Conservation (phyloP, 2,888 invertebrate genomes). For the Drosophila aldrichi region DNA sequence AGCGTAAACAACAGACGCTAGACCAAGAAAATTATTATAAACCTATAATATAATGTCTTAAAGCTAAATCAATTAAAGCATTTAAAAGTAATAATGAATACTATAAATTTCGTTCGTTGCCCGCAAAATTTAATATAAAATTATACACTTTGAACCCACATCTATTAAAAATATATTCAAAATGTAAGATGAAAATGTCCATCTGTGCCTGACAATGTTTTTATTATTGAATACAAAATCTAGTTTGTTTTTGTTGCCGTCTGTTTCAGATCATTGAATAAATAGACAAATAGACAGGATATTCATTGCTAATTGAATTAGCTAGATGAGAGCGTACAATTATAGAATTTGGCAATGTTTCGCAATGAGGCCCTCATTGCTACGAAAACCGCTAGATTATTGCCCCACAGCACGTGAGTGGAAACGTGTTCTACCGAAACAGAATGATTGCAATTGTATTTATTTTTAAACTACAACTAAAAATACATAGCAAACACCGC, state of each 20-base stretch:
- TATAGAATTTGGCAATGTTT: constrained; percentile 50
- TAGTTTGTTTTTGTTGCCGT: background rate
- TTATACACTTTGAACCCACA: background rate
- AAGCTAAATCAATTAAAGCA: background rate
- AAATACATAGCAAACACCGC: constrained; percentile 35
- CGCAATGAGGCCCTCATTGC: constrained; percentile 25
- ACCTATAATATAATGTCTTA: background rate
- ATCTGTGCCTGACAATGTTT: background rate
- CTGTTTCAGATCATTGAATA: constrained; percentile 10
- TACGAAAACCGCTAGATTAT: constrained; percentile 78
- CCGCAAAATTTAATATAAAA: background rate
- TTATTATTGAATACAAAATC: constrained; percentile 14
- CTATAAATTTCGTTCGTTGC: background rate
- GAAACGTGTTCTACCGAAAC: constrained; percentile 45
- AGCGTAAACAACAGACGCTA: background rate
- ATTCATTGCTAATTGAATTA: constrained; percentile 58
- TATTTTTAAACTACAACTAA: constrained; percentile 46
- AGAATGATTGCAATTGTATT: constrained; percentile 56
- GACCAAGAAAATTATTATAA: background rate
- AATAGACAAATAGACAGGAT: constrained; percentile 2
- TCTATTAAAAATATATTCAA: background rate
- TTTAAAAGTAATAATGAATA: background rate
- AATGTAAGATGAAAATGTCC: background rate
- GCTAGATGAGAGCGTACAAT: constrained; percentile 41
- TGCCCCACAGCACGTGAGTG: constrained; percentile 64